Evolutionary conservation across 2,797 vertebrate species (phyloP).

Genomic region (Sebastes steindachneri): DNA sequence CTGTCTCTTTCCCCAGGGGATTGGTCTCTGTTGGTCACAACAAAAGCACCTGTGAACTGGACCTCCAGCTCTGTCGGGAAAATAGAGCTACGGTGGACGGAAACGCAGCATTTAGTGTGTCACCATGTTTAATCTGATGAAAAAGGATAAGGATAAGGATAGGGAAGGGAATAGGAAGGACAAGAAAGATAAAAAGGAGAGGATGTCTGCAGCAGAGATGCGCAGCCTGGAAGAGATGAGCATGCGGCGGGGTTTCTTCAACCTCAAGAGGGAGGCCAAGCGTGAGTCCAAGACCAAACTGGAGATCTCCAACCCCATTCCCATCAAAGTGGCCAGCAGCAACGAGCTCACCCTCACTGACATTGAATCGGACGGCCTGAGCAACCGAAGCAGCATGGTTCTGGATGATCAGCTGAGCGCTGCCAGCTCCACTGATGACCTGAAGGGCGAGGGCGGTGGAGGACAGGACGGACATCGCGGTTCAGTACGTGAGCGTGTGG

Average conservation of each 20-base stretch:
- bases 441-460: conserved; percentile 84
- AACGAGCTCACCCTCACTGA: conserved; percentile 93
- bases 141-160: conserved; percentile 88
- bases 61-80: conserved; percentile 49
- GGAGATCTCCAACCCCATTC: conserved; percentile 98
- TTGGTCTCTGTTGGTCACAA: conserved; percentile 27
- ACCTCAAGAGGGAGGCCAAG: conserved; percentile 93
- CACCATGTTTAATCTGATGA: conserved; percentile 96
- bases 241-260: conserved; percentile 95
- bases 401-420: conserved; percentile 93
- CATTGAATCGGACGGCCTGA: conserved; percentile 91
- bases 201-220: conserved; percentile 95
- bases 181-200: conserved; percentile 95
- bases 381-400: conserved; percentile 92
- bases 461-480: conserved; percentile 86
- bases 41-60: conserved; percentile 17
- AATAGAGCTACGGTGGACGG: conserved; percentile 34
- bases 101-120: conserved; percentile 1
- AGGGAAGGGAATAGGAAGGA: conserved; percentile 91
- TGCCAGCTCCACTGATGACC: conserved; percentile 94
- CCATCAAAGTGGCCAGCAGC: conserved; percentile 96
- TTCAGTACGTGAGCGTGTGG: conserved; percentile 92
- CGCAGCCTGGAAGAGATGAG: conserved; percentile 98
- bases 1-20: conserved; percentile 49
- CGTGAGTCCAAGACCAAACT: conserved; percentile 91